Conservation (phyloP, 2,113 vertebrate species). For the Pelecanoides urinatrix region DNA sequence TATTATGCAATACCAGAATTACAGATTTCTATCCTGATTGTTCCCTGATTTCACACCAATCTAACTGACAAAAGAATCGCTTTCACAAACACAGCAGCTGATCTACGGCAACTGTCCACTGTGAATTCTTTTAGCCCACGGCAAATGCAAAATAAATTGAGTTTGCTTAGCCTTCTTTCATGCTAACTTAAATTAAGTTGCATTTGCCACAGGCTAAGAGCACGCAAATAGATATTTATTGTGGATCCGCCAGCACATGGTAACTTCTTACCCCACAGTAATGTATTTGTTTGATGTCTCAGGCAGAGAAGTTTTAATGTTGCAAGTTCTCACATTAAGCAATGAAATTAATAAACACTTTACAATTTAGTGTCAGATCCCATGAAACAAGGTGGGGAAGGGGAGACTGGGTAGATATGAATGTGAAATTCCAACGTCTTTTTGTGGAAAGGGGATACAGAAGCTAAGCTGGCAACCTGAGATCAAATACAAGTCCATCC, state of each 20-base stretch:
- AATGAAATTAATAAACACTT: neutral
- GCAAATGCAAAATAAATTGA: slow-evolving; percentile 52
- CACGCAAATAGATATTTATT: slow-evolving; percentile 20
- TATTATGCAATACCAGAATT: neutral
- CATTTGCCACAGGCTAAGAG: slow-evolving; percentile 6
- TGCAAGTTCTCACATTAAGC: neutral
- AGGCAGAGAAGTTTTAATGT: neutral
- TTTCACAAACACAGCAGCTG: neutral
- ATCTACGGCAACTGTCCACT: neutral
- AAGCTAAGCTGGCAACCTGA: neutral
- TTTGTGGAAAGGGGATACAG: neutral
- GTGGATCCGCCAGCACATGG: neutral
- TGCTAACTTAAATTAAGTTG: slow-evolving; percentile 7
- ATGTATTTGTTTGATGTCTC: neutral
- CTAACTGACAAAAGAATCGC: neutral
- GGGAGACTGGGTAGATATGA: neutral
- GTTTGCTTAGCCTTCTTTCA: slow-evolving; percentile 12
- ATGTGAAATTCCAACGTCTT: neutral
- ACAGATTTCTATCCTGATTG: neutral
- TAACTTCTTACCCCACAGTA: neutral
- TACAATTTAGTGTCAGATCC: neutral
- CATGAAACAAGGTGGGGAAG: neutral
- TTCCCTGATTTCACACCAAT: neutral
- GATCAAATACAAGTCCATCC: neutral
- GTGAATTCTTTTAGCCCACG: slow-evolving; percentile 4